Percentiles rank a stretch among this genome's conserved stretches.
Conservation (phyloP, 1,140 invertebrate species). For the Zaprionus gabonicus region DNA sequence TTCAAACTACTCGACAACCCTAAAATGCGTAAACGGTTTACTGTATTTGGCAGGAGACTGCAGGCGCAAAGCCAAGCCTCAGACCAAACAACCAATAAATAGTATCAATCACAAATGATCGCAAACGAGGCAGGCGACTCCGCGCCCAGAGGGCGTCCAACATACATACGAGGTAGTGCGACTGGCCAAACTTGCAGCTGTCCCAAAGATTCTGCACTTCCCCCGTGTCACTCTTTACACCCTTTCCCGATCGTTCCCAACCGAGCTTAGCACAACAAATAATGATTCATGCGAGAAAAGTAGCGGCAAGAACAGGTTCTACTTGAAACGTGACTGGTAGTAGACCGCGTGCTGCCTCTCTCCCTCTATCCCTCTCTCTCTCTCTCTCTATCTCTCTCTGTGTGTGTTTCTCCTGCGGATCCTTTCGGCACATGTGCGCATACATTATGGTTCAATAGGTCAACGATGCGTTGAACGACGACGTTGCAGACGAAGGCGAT, state of each 20-base stretch:
- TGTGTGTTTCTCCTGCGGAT: conserved; percentile 29
- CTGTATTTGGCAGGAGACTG: conserved; percentile 10
- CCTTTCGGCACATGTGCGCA: conserved; percentile 74
- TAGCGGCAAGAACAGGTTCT: conserved; percentile 78
- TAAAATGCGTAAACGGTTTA: conserved; percentile 39
- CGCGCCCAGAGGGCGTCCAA: conserved; percentile 51
- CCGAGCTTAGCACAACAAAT: conserved; percentile 63
- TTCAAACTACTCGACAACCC: conserved; percentile 45
- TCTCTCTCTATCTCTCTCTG: not conserved
- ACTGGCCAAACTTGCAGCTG: conserved; percentile 79
- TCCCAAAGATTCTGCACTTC: conserved; percentile 43
- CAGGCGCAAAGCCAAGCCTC: conserved; percentile 20
- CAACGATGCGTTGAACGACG: conserved; percentile 81
- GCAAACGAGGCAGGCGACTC: conserved; percentile 71
- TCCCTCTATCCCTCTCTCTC: not conserved
- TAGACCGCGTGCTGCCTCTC: not conserved
- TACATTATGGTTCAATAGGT: conserved; percentile 82
- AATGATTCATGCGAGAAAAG: conserved; percentile 82
- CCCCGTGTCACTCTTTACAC: not conserved
- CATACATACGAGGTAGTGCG: conserved; percentile 9
- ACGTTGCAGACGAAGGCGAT: conserved; percentile 26
- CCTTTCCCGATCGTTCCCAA: not conserved
- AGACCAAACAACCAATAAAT: conserved; percentile 75
- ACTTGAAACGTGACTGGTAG: conserved; percentile 60
- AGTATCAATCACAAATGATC: conserved; percentile 81